Base-by-base conservation (phyloP, 2,113 vertebrate genomes). In the Limanda limanda region DNA sequence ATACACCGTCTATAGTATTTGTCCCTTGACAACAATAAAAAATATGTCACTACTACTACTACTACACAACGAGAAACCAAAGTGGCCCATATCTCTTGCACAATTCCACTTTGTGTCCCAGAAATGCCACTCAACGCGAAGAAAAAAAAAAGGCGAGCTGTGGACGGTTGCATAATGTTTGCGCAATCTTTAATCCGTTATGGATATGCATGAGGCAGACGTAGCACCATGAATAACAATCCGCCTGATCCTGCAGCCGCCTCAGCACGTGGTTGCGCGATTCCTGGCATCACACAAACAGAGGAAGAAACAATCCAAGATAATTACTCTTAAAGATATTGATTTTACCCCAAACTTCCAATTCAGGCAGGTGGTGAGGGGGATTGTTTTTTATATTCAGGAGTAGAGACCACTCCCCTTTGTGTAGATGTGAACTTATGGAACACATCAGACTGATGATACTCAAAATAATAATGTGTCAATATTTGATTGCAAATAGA, bases 131-230 rank as follows among this genome's bases (percentile, higher is more conserved):
- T 91, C 83, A 86, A 17, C 0, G 23, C 42, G 25, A 51, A n/a
- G n/a, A 67, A 54, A 60, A 69, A 42, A 65, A 73, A 73, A 65
- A 52, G 52, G 24, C 52, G 10, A 60, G 57, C 62, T 68, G 12
- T 24, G 47, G 3, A 18, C 17, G 68, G 84, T 90, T 91, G 86
- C 86, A 83, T 88, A 86, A 84, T 84, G 70, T 89, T 72, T 87
- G 82, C 61, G 27, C 78, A 84, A 79, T 88, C 77, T 86, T 82
- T 85, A 90, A 91, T 92, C 84, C 78, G 68, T 78, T 84, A 84
- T 86, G 81, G 85, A 86, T 89, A 86, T 82, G 84, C 75, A 88
- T 79, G 86, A 88, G 80, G 81, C 62, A 79, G 74, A 70, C 64
- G 60, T 67, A 61, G 70, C 68, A 74, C 76, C 69, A 72, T 72